Evolutionary conservation across 2,888 invertebrate species (phyloP).

Genomic region (Belgica antarctica): DNA sequence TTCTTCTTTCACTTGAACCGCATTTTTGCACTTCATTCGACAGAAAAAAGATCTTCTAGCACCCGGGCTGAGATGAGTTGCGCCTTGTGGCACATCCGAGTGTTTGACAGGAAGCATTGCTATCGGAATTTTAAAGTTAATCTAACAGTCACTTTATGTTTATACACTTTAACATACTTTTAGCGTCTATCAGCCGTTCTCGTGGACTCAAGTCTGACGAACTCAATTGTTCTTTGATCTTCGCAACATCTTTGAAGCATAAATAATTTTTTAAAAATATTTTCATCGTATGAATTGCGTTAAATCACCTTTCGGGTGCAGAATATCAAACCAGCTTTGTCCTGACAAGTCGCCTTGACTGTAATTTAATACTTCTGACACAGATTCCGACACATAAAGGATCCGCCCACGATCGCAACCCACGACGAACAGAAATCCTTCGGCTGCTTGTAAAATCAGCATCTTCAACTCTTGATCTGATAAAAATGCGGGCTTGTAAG

Average conservation of each 20-base stretch:
- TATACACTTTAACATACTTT: too few relatives aligned
- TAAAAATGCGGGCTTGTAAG: conserved; percentile 77
- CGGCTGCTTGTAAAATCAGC: conserved; percentile 80
- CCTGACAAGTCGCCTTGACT: conserved; percentile 85
- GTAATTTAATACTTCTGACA: conserved; percentile 76
- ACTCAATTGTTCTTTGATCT: conserved; percentile 91
- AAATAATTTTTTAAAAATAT: not conserved
- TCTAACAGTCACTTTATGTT: conserved; percentile 50
- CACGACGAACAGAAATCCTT: conserved; percentile 88
- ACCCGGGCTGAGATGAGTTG: conserved; percentile 79
- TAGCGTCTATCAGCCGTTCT: conserved; percentile 86
- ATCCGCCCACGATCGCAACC: conserved; percentile 89
- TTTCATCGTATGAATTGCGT: too few relatives aligned
- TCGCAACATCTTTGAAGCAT: conserved; percentile 69
- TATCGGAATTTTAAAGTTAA: too few relatives aligned
- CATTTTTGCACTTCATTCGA: conserved; percentile 79
- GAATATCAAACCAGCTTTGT: conserved; percentile 89
- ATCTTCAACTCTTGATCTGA: conserved; percentile 84
- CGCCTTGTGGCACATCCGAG: conserved; percentile 74
- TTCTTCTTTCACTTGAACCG: conserved; percentile 71
- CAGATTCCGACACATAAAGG: conserved; percentile 86
- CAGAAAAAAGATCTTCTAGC: conserved; percentile 90
- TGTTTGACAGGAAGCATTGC: conserved; percentile 85
- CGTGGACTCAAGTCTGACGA: conserved; percentile 85
- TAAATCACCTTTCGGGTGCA: conserved; percentile 72